phyloP scores from a whole-genome alignment of 2,797 vertebrate species.

The Chrysocyon brachyurus region DNA sequence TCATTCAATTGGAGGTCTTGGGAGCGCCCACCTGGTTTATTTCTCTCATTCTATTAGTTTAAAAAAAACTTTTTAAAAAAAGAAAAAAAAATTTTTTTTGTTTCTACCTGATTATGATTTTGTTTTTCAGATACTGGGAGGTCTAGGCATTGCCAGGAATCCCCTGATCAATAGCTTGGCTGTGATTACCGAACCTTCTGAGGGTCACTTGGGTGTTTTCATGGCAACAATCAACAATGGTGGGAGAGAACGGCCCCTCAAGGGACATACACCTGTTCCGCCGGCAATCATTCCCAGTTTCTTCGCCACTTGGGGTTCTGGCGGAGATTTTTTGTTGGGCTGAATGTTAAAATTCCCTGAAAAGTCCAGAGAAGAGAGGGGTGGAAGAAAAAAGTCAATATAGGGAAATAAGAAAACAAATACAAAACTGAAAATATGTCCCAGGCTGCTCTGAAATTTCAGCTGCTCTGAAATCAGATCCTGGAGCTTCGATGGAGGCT shows the following conservation, averaged over 20 bases:
- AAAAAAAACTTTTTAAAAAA: background rate
- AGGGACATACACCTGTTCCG: conserved; percentile 92
- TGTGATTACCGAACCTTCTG: background rate
- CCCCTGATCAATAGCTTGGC: background rate
- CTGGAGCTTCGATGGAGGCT: background rate
- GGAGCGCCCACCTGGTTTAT: background rate
- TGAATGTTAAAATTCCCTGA: conserved; percentile 94
- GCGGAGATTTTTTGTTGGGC: conserved; percentile 93
- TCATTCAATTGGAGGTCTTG: background rate
- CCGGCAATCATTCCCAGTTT: conserved; percentile 98
- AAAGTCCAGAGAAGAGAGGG: conserved; percentile 19
- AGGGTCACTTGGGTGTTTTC: background rate
- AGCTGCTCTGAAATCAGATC: conserved; percentile 60
- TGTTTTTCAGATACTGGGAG: background rate
- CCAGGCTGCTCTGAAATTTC: background rate
- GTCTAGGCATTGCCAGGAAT: background rate
- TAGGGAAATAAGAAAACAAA: conserved; percentile 35
- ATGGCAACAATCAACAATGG: background rate
- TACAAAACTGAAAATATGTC: background rate
- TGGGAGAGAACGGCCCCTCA: background rate
- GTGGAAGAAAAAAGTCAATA: conserved; percentile 36
- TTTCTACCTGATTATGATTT: conserved; percentile 39
- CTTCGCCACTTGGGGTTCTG: conserved; percentile 90
- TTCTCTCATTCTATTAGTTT: background rate
- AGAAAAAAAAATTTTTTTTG: background rate